Conservation (phyloP, 1,140 invertebrate species). For the Mycetomoellerius zeteki region DNA sequence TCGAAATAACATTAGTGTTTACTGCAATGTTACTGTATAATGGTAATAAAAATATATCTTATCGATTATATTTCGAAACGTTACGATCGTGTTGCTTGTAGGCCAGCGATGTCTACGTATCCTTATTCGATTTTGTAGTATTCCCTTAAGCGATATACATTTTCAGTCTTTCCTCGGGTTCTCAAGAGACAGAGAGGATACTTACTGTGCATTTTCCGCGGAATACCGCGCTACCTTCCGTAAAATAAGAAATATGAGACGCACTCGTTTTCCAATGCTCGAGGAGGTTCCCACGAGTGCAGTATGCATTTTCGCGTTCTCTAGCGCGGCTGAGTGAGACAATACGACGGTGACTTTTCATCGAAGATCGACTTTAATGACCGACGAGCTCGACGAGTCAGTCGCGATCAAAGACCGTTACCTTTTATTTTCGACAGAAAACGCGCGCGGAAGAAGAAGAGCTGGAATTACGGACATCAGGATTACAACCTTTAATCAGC, state of each 20-base stretch:
- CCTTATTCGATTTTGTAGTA: conserved; percentile 47
- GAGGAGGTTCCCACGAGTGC: conserved; percentile 40
- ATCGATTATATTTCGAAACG: conserved; percentile 10
- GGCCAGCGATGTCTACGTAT: conserved; percentile 32
- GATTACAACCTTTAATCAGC: conserved; percentile 59
- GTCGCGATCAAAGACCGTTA: conserved; percentile 22
- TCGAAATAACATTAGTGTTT: background rate
- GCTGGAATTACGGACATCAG: conserved; percentile 17
- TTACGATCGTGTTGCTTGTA: conserved; percentile 17
- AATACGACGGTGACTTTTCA: conserved; percentile 26
- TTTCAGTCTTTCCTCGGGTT: conserved; percentile 13
- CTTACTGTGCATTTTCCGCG: conserved; percentile 60
- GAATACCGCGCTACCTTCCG: conserved; percentile 44
- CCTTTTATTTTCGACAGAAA: conserved; percentile 31
- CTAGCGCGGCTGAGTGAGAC: background rate
- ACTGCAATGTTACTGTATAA: background rate
- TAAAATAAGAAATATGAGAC: conserved; percentile 59
- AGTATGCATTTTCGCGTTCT: conserved; percentile 51
- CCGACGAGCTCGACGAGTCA: conserved; percentile 1
- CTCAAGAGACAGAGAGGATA: conserved; percentile 45
- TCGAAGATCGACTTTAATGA: conserved; percentile 44
- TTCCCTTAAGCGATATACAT: conserved; percentile 53
- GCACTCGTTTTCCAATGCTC: conserved; percentile 31
- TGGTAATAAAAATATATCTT: conserved; percentile 10
- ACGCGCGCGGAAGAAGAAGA: background rate